Evolutionary conservation across 1,140 invertebrate species (phyloP), one percentile per base, ranked within the genome.

Genomic region (Arion vulgaris): DNA sequence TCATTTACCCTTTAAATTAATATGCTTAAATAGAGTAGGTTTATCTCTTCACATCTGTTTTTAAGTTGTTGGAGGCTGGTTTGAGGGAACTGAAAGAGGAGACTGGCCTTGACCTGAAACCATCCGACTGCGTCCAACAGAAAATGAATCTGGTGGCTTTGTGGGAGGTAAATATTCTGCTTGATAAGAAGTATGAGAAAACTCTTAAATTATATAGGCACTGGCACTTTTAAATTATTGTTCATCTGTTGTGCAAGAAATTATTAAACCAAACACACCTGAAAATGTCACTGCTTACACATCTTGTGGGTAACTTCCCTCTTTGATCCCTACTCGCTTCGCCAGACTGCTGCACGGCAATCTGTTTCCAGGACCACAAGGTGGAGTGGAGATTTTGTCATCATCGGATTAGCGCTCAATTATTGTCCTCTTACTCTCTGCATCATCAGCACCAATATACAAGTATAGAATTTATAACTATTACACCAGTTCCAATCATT

Each of bases 91-190:
- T 92, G 28, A 62, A 84, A 9, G 91, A 92, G 86, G 91, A 92
- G 77, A 90, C 88, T 5, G 91, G 91, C 2, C 73, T 92, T 0
- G 57, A 86, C 53, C 73, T 91, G 0, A 68, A 69, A 49, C 83
- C 83, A 23, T 28, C 57, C 36, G 83, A 88, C 51, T 88, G 84
- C 84, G 72, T 79, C 19, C 73, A 79, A 38, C 81, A 83, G 34
- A 75, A 83, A 62, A 53, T 89, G 7, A 62, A 85, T n/a, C 71
- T 88, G 0, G 38, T 92, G 28, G 85, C 89, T 19, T 71, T 91
- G 72, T 92, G 92, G 92, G 92, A 92, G 87, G 89, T 88, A 82
- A 73, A 7, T n/a, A n/a, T n/a, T n/a, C n/a, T n/a, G n/a, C 75
- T 62, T 1, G 57, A 13, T 73, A 17, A 38, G 13, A 69, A 36